Conservation (phyloP, 1,140 invertebrate genomes). For the Bombus confusus region DNA sequence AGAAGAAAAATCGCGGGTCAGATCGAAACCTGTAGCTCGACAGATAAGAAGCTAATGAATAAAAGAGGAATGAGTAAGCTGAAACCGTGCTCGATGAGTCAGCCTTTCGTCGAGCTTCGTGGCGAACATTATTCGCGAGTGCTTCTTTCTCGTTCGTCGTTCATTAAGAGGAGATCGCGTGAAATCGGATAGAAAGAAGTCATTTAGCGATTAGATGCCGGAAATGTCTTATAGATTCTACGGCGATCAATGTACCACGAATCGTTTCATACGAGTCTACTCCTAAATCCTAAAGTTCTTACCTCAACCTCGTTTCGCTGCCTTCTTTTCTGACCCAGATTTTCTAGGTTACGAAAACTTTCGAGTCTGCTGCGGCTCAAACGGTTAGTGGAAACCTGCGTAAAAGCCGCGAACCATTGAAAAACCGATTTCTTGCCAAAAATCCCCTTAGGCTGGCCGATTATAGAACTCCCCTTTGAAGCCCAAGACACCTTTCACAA, state of each 20-base stretch:
- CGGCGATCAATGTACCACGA: no score
- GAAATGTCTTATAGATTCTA: background rate
- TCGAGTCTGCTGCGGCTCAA: background rate
- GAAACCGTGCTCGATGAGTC: conserved; percentile 59
- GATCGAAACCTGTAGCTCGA: conserved; percentile 60
- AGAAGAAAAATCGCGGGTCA: conserved; percentile 32
- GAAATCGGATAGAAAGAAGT: conserved; percentile 20
- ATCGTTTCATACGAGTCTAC: no score
- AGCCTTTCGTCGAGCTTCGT: conserved; percentile 63
- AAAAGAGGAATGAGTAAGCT: conserved; percentile 76
- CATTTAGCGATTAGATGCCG: conserved; percentile 1
- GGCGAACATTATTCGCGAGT: conserved; percentile 62
- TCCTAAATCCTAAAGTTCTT: no score
- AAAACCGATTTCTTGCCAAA: background rate
- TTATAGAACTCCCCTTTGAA: background rate
- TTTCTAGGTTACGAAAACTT: background rate
- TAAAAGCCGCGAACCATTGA: background rate
- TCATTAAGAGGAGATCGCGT: background rate
- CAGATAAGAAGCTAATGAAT: conserved; percentile 77
- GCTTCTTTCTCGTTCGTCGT: conserved; percentile 19
- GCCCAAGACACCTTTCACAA: conserved; percentile 16
- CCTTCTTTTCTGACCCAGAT: background rate
- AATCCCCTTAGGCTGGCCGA: background rate
- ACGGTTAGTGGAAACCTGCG: background rate
- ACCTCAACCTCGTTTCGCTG: no score